phyloP scores from a whole-genome alignment of 1,140 invertebrate genomes.

The Thaumetopoea pityocampa region DNA sequence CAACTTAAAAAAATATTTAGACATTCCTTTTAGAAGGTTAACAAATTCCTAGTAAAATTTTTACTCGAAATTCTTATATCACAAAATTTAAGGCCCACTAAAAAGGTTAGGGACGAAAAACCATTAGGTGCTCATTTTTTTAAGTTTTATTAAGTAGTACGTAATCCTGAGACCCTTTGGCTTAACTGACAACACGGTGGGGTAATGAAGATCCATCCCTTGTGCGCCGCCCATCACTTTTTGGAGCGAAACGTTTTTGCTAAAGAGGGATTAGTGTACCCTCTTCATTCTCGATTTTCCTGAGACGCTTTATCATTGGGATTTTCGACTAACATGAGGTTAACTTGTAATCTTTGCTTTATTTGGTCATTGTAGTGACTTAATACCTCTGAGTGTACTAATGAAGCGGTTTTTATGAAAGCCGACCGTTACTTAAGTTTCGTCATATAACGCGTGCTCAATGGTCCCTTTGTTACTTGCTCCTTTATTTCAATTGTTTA shows the following conservation, averaged over 20 bases:
- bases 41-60: conserved; percentile 1
- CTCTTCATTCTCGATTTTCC: conserved; percentile 63
- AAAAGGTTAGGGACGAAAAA: conserved; percentile 8
- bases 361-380: conserved; percentile 62
- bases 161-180: conserved; percentile 59
- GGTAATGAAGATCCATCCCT: conserved; percentile 69
- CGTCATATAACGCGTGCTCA: conserved; percentile 17
- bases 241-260: conserved; percentile 74
- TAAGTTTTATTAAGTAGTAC: conserved; percentile 54
- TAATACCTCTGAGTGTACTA: conserved; percentile 56
- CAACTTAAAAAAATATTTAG: too few relatives aligned
- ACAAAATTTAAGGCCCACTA: conserved; percentile 3
- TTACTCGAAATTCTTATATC: conserved; percentile 2
- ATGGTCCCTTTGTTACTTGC: conserved; percentile 12
- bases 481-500: conserved; percentile 22
- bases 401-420: conserved; percentile 54
- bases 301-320: conserved; percentile 73
- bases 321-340: conserved; percentile 71
- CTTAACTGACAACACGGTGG: conserved; percentile 67
- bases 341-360: conserved; percentile 75
- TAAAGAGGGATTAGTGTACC: conserved; percentile 74
- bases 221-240: conserved; percentile 68
- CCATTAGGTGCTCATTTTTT: conserved; percentile 27
- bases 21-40: too few relatives aligned
- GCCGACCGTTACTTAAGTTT: conserved; percentile 38